Conservation (phyloP, 2,888 invertebrate genomes). For the Leptopterna dolabrata region DNA sequence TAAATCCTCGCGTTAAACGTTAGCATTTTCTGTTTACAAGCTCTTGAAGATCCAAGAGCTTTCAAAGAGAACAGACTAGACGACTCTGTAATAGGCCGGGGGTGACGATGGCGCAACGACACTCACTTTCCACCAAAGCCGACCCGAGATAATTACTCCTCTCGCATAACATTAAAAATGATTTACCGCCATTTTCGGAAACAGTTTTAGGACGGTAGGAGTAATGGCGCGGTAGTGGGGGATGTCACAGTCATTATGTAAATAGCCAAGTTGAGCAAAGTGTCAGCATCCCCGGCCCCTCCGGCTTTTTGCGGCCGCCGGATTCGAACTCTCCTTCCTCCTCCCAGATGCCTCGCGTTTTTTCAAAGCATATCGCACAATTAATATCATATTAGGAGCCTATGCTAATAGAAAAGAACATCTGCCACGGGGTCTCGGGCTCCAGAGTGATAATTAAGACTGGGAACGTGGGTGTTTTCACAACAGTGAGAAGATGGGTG, state of each 20-base stretch:
- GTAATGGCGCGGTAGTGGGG: slow-evolving; percentile 47
- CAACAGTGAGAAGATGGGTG: background rate
- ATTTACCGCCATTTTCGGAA: slow-evolving; percentile 50
- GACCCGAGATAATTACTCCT: slow-evolving; percentile 44
- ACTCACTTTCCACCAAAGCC: background rate
- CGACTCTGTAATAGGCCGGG: background rate
- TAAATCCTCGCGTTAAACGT: too few species aligned
- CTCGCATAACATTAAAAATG: slow-evolving; percentile 50
- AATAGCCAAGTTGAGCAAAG: slow-evolving; percentile 60
- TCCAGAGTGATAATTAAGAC: slow-evolving; percentile 34
- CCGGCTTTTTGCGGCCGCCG: slow-evolving; percentile 41
- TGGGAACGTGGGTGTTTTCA: background rate
- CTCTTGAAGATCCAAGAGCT: too few species aligned
- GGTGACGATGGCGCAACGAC: background rate
- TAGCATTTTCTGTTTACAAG: too few species aligned
- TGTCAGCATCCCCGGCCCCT: slow-evolving; percentile 51
- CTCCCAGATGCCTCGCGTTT: slow-evolving; percentile 51
- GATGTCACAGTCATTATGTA: slow-evolving; percentile 61
- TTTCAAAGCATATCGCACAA: slow-evolving; percentile 63
- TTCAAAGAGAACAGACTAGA: background rate
- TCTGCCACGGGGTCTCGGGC: background rate
- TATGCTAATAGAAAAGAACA: slow-evolving; percentile 44
- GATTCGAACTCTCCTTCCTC: slow-evolving; percentile 29
- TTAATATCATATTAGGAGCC: slow-evolving; percentile 62
- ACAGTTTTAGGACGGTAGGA: slow-evolving; percentile 24